Evolutionary conservation across 2,113 vertebrate species (phyloP).

Genomic region (Catagonus wagneri): DNA sequence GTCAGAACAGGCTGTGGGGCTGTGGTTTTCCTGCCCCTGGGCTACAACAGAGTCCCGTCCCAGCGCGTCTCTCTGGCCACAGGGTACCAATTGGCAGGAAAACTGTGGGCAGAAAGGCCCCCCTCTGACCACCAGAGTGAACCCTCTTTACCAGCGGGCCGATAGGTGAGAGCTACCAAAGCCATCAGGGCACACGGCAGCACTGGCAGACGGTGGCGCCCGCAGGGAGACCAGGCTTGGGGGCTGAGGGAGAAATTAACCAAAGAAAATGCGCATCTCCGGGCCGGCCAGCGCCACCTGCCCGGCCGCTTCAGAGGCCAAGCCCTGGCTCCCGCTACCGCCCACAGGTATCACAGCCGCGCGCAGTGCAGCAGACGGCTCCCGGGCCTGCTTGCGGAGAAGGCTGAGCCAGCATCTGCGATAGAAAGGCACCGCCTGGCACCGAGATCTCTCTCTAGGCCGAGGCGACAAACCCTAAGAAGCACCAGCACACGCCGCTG

Average conservation of each 20-base stretch:
- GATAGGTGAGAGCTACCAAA: fast-evolving
- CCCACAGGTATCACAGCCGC: background rate
- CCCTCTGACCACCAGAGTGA: background rate
- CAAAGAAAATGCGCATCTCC: background rate
- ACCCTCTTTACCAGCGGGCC: background rate
- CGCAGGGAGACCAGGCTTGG: fast-evolving
- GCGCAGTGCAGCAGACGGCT: background rate
- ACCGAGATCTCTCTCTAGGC: background rate
- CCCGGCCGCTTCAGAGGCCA: no score
- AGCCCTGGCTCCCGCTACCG: background rate
- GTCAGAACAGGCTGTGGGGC: background rate
- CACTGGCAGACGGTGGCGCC: background rate
- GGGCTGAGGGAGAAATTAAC: fast-evolving
- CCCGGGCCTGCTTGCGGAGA: fast-evolving
- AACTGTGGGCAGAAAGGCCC: background rate
- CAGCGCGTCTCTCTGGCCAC: background rate
- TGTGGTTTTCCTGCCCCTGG: fast-evolving
- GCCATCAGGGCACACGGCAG: background rate
- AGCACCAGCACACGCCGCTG: background rate
- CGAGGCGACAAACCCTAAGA: background rate
- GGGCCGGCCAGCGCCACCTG: background rate
- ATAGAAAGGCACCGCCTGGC: fast-evolving
- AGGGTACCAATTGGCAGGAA: background rate
- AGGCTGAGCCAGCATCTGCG: background rate
- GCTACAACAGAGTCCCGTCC: fast-evolving